These are phyloP conservation scores for Dasypus novemcinctus DNA, from an alignment of 2,113 vertebrate species.

Conservation along the genomic window DNA sequence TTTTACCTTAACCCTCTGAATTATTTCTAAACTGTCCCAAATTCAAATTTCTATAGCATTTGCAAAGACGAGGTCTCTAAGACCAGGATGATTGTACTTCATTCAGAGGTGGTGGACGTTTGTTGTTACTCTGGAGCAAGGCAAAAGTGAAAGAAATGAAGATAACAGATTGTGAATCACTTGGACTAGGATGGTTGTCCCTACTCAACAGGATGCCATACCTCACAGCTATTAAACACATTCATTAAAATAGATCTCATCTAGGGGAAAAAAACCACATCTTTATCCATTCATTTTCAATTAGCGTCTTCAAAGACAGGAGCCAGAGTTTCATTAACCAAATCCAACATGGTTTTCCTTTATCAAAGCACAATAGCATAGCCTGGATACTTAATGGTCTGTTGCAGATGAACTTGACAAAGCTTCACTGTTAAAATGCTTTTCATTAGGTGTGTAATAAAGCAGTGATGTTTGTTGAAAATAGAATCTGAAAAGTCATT, in stretches of 20 bases:
- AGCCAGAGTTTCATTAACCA: conserved; percentile 22
- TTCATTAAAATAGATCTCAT: not conserved
- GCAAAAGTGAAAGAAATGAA: not conserved
- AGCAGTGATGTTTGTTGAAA: not conserved
- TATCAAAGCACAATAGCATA: conserved; percentile 37
- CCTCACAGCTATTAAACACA: not conserved
- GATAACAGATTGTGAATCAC: not conserved
- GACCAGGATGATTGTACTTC: not conserved
- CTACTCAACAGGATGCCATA: not conserved
- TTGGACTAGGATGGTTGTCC: not conserved
- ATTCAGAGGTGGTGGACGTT: not conserved
- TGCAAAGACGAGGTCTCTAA: not conserved
- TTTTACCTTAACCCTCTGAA: not conserved
- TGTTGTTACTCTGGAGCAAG: not conserved
- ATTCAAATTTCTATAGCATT: not conserved
- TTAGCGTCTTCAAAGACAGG: conserved; percentile 32
- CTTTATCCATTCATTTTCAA: not conserved
- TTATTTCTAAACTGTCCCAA: not conserved
- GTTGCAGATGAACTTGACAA: conserved; percentile 30
- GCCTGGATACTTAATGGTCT: conserved; percentile 15
- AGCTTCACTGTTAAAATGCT: not conserved
- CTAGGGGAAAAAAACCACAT: not conserved
- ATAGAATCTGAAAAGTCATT: not conserved
- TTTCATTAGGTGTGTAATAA: not conserved
- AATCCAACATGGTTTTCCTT: conserved; percentile 35